Percentiles rank a stretch among this genome's conserved stretches.
Evolutionary conservation across 1,140 invertebrate species (phyloP).

Genomic region (Drosophila ambigua): DNA sequence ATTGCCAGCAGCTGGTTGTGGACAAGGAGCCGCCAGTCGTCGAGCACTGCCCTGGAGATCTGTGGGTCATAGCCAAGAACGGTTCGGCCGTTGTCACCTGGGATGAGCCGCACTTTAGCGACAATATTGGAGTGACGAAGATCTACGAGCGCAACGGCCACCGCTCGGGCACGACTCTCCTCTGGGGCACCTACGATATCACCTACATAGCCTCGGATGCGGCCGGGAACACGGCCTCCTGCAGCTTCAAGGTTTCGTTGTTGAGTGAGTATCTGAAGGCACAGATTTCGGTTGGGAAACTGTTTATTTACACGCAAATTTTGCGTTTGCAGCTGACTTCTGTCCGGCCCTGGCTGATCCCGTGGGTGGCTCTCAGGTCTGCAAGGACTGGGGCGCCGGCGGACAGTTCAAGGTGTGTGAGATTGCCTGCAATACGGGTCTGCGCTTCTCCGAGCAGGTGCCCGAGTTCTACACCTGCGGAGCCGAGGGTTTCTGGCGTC

Average conservation of each 20-base stretch:
- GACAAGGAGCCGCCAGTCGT: conserved; percentile 94
- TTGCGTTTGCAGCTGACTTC: conserved; percentile 89
- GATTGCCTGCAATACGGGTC: conserved; percentile 93
- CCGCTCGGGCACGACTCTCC: conserved; percentile 94
- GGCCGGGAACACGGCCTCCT: conserved; percentile 94
- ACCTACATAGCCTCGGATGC: conserved; percentile 97
- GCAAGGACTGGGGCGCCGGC: conserved; percentile 97
- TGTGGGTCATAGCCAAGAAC: conserved; percentile 97
- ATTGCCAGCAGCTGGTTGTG: conserved; percentile 92
- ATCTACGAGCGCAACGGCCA: conserved; percentile 94
- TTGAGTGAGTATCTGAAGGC: conserved; percentile 87
- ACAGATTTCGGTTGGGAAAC: neutral
- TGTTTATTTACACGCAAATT: neutral
- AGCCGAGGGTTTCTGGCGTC: conserved; percentile 97
- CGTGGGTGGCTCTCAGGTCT: conserved; percentile 94
- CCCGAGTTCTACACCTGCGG: conserved; percentile 98
- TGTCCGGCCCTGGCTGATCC: conserved; percentile 94
- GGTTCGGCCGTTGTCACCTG: conserved; percentile 96
- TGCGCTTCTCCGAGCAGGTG: conserved; percentile 94
- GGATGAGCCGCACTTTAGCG: conserved; percentile 96
- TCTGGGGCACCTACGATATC: conserved; percentile 96
- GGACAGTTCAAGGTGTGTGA: conserved; percentile 96
- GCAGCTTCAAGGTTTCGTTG: conserved; percentile 97
- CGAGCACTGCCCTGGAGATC: conserved; percentile 95
- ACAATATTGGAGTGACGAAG: conserved; percentile 92